phyloP scores from a whole-genome alignment of 2,888 invertebrate species.

The Seira ritae region DNA sequence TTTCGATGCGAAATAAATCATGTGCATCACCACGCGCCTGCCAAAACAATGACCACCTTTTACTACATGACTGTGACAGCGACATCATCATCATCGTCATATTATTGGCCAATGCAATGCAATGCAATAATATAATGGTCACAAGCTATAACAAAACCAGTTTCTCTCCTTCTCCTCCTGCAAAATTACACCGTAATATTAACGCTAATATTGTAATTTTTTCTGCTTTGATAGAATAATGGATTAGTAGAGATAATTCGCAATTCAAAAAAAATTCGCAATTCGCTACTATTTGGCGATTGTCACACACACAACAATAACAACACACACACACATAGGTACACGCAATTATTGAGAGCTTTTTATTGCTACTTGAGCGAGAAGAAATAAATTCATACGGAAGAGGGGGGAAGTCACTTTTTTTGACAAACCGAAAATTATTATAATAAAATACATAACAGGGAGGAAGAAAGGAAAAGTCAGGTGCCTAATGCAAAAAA shows the following conservation, averaged over 20 bases:
- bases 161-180: neutral
- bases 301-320: conserved; percentile 16
- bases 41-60: conserved; percentile 40
- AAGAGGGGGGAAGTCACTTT: conserved; percentile 24
- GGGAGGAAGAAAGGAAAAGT: conserved; percentile 42
- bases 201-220: neutral
- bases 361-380: conserved; percentile 13
- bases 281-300: conserved; percentile 1
- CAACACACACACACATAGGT: no score
- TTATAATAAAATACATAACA: neutral
- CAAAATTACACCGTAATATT: neutral
- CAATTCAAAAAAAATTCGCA: no score
- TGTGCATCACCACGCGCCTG: conserved; percentile 33
- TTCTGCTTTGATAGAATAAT: no score
- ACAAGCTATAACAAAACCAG: conserved; percentile 3
- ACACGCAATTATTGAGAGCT: no score
- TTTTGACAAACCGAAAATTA: conserved; percentile 27
- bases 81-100: neutral
- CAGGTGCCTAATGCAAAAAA: no score
- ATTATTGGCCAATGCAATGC: neutral
- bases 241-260: no score
- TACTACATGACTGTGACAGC: neutral
- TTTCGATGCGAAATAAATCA: conserved; percentile 49
- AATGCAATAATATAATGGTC: neutral
- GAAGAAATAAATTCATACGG: no score